Percentiles rank a stretch among this genome's conserved stretches.
phyloP scores from a whole-genome alignment of 37 sponge, comb jelly and placozoan genomes.

The Cliona cf. orientalis region DNA sequence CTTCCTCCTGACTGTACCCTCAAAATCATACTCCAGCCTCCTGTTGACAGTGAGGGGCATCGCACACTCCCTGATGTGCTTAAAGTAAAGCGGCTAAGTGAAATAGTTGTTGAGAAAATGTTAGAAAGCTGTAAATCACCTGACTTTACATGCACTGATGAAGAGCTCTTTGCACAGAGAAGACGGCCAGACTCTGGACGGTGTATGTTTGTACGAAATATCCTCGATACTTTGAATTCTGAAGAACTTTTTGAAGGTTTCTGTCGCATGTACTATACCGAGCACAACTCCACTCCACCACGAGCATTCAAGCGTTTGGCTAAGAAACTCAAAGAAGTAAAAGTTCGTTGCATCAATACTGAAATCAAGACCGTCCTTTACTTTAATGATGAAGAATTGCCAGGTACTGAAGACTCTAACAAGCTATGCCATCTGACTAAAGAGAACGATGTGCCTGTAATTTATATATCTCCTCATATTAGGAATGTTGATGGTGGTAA shows the following conservation, averaged over 20 bases:
- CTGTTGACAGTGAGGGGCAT: constrained; percentile 22
- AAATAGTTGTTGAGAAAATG: constrained; percentile 40
- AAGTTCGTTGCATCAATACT: constrained; percentile 3
- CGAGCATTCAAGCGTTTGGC: not conserved
- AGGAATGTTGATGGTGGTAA: not conserved
- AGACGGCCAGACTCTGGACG: not conserved
- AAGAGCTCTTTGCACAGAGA: constrained; percentile 21
- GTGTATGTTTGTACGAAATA: constrained; percentile 2
- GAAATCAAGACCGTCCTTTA: constrained; percentile 22
- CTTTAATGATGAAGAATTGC: not conserved
- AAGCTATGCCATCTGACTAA: not conserved
- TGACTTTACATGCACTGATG: constrained; percentile 40
- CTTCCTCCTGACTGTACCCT: not conserved
- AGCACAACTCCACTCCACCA: constrained; percentile 14
- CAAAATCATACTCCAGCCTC: constrained; percentile 7
- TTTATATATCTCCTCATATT: constrained; percentile 46
- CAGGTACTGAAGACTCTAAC: not conserved
- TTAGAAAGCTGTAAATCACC: constrained; percentile 1
- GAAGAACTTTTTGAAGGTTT: constrained; percentile 25
- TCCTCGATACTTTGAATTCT: constrained; percentile 13
- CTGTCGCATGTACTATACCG: constrained; percentile 24
- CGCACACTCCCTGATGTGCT: constrained; percentile 31
- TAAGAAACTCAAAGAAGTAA: not conserved
- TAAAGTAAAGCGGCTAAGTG: constrained; percentile 34
- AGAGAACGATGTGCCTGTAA: not conserved